Percentiles rank a stretch among this genome's conserved stretches.
Evolutionary conservation across 2,113 vertebrate genomes (phyloP).

Genomic region (Lepus europaeus): DNA sequence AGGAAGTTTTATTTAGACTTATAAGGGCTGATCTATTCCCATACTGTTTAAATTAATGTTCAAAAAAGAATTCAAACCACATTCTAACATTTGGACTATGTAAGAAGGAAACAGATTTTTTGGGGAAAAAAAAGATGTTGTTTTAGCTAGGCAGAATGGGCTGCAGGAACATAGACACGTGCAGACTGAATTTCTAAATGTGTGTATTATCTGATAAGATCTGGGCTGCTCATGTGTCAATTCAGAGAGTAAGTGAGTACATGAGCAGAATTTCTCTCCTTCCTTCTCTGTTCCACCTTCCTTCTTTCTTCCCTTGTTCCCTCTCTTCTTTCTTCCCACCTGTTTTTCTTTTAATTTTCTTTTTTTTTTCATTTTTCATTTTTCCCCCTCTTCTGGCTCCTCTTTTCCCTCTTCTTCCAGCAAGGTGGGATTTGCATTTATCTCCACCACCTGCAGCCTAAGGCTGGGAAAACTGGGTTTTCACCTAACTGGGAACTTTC

Average conservation of each 20-base stretch:
- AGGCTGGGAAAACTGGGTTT: constrained; percentile 72
- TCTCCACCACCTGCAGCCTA: constrained; percentile 66
- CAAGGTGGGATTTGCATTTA: constrained; percentile 56
- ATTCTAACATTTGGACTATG: constrained; percentile 85
- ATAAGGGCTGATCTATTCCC: constrained; percentile 84
- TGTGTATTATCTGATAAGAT: constrained; percentile 81
- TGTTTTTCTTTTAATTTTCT: background rate
- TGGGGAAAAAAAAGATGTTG: constrained; percentile 74
- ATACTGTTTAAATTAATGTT: constrained; percentile 82
- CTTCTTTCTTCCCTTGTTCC: background rate
- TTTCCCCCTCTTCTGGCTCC: background rate
- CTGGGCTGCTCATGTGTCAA: constrained; percentile 62
- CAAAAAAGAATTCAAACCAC: constrained; percentile 84
- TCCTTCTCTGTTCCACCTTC: background rate
- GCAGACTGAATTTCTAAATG: constrained; percentile 79
- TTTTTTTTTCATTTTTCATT: background rate
- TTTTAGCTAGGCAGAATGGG: constrained; percentile 80
- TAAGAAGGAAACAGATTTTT: constrained; percentile 85
- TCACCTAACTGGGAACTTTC: constrained; percentile 75
- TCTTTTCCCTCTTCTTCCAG: constrained; percentile 50
- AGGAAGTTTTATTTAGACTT: constrained; percentile 85
- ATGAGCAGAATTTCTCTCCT: constrained; percentile 18
- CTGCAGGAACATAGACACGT: constrained; percentile 78
- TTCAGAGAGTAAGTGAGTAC: constrained; percentile 60
- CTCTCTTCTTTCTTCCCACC: background rate